A percentile compares a stretch with the other conserved stretches of the same genome.
These are phyloP conservation scores for Drosophila tani DNA, from an alignment of 1,140 invertebrate species.

Conservation along the genomic window DNA sequence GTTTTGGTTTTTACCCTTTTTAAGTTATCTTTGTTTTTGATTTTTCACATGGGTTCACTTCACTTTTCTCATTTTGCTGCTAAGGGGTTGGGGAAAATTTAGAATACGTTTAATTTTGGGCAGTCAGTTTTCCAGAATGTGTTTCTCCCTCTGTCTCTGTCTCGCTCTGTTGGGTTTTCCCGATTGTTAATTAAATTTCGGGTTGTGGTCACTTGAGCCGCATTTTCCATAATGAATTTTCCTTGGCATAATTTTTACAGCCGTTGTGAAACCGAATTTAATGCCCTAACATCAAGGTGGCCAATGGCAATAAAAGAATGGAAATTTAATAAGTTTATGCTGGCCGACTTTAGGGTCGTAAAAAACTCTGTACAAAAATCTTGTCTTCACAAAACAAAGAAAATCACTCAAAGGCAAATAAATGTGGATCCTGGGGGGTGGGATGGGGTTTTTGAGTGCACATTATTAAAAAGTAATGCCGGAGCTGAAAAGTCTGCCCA, in stretches of 20 bases:
- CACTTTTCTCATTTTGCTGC: slow-evolving; percentile 41
- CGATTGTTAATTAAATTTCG: slow-evolving; percentile 62
- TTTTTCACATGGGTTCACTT: slow-evolving; percentile 42
- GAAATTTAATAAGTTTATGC: slow-evolving; percentile 75
- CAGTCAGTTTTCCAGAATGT: slow-evolving; percentile 40
- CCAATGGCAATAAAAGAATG: slow-evolving; percentile 56
- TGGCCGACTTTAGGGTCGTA: slow-evolving; percentile 61
- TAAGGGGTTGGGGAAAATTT: not conserved
- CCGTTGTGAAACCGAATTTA: slow-evolving; percentile 61
- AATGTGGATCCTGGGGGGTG: slow-evolving; percentile 20
- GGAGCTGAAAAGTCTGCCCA: slow-evolving; percentile 52
- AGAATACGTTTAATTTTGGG: slow-evolving; percentile 11
- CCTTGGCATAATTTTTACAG: slow-evolving; percentile 39
- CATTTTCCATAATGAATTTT: slow-evolving; percentile 54
- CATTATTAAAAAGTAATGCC: slow-evolving; percentile 76
- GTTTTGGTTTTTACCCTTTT: slow-evolving; percentile 44
- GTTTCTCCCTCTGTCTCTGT: not conserved
- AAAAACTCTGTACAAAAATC: slow-evolving; percentile 53
- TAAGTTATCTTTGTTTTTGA: slow-evolving; percentile 13
- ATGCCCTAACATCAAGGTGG: slow-evolving; percentile 27
- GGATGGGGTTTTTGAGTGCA: slow-evolving; percentile 6
- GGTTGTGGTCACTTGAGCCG: slow-evolving; percentile 44
- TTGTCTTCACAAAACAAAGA: slow-evolving; percentile 62
- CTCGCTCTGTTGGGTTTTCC: slow-evolving; percentile 2
- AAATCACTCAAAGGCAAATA: slow-evolving; percentile 72